These are phyloP conservation scores for Neomorphus geoffroyi DNA, from an alignment of 2,797 vertebrate genomes.

Conservation along the genomic window DNA sequence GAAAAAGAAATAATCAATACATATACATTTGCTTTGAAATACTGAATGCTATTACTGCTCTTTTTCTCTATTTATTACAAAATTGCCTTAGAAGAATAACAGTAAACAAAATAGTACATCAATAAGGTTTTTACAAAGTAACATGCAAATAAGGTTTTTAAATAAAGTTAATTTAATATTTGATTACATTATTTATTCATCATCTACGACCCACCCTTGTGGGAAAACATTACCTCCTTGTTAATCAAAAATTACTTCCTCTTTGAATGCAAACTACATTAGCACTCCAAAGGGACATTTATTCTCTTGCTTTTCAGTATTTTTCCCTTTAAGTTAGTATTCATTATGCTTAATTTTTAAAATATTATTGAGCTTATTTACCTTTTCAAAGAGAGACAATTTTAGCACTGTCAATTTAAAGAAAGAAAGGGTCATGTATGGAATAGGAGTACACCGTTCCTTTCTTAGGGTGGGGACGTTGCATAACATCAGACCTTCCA, in stretches of 20 bases:
- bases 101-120: constrained; percentile 54
- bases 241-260: constrained; percentile 46
- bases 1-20: neutral
- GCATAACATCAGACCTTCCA: rapidly evolving
- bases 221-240: constrained; percentile 54
- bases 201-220: constrained; percentile 39
- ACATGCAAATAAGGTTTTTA: constrained; percentile 55
- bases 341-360: neutral
- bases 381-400: neutral
- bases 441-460: neutral
- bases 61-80: constrained; percentile 7
- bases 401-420: neutral
- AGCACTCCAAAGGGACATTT: constrained; percentile 49
- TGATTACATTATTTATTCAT: constrained; percentile 68
- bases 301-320: neutral
- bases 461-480: neutral
- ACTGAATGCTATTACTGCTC: neutral
- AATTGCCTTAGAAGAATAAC: constrained; percentile 44
- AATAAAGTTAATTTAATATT: constrained; percentile 65
- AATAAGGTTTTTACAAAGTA: constrained; percentile 42
- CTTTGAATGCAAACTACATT: constrained; percentile 44
- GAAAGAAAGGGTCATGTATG: neutral
- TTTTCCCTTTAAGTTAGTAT: neutral
- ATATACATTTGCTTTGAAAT: neutral
- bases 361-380: neutral